phyloP scores from a whole-genome alignment of 2,888 invertebrate species.

The Labia minor region DNA sequence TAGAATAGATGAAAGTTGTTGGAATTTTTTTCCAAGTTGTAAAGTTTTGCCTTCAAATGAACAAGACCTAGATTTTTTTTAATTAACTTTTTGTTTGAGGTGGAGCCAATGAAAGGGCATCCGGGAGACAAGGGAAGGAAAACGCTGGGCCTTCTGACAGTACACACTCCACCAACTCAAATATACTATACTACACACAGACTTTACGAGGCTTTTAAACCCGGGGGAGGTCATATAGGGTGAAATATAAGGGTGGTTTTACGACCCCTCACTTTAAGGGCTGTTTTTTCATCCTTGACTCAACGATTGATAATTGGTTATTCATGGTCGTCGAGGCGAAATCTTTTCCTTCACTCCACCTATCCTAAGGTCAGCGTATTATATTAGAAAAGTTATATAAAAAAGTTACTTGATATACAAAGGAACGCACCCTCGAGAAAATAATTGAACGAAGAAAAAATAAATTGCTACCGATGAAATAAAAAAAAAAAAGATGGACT shows the following conservation, averaged over 20 bases:
- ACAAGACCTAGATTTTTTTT: background rate
- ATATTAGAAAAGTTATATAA: background rate
- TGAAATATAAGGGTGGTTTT: background rate
- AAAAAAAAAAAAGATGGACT: background rate
- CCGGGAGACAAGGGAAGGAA: background rate
- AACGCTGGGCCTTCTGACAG: background rate
- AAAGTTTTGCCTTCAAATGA: background rate
- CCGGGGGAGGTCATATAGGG: background rate
- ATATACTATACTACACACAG: background rate
- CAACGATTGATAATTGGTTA: constrained; percentile 7
- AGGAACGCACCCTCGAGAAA: background rate
- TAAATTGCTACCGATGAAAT: background rate
- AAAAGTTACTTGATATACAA: background rate
- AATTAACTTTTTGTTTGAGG: constrained; percentile 7
- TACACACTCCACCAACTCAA: background rate
- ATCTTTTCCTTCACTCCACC: background rate
- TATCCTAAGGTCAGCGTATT: background rate
- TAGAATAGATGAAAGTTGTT: too few species aligned
- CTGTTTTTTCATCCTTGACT: constrained; percentile 13
- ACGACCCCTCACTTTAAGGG: background rate
- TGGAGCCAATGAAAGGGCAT: background rate
- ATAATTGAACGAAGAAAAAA: background rate
- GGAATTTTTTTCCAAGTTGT: too few species aligned
- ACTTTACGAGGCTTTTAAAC: constrained; percentile 13
- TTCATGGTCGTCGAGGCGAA: constrained; percentile 13